Evolutionary conservation across 2,797 vertebrate species (phyloP).

Genomic region (Phrynocephalus vlangalii): DNA sequence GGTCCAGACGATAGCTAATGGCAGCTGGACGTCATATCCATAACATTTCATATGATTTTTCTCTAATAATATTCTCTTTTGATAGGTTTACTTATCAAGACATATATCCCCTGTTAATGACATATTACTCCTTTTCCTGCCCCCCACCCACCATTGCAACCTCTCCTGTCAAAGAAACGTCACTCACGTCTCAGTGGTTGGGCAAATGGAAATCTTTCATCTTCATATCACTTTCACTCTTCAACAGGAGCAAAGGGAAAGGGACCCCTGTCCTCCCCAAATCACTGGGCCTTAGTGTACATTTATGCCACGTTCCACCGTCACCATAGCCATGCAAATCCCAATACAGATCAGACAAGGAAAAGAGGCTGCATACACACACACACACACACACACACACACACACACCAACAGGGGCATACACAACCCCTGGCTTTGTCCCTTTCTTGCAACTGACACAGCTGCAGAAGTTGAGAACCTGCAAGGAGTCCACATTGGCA

Average conservation of each 20-base stretch:
- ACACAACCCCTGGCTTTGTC: conserved; percentile 25
- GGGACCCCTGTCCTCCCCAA: background rate
- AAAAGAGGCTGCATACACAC: conserved; percentile 15
- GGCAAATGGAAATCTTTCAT: conserved; percentile 31
- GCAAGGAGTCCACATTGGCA: background rate
- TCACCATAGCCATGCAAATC: conserved; percentile 40
- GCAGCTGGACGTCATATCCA: conserved; percentile 16
- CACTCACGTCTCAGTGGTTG: conserved; percentile 55
- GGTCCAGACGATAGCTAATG: background rate
- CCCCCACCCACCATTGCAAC: background rate
- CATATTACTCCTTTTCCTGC: background rate
- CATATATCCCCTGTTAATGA: background rate
- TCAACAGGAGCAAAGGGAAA: conserved; percentile 11
- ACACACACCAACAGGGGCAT: background rate
- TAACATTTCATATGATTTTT: conserved; percentile 17
- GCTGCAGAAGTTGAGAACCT: conserved; percentile 10
- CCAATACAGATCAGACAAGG: conserved; percentile 22
- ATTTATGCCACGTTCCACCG: background rate
- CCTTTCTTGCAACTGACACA: background rate
- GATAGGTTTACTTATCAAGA: background rate
- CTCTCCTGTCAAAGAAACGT: background rate
- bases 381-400: no score
- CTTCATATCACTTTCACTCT: background rate
- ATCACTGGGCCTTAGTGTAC: conserved; percentile 53
- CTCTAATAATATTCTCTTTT: conserved; percentile 27